phyloP scores from a whole-genome alignment of 2,797 vertebrate genomes.

The Ciconia nigra region DNA sequence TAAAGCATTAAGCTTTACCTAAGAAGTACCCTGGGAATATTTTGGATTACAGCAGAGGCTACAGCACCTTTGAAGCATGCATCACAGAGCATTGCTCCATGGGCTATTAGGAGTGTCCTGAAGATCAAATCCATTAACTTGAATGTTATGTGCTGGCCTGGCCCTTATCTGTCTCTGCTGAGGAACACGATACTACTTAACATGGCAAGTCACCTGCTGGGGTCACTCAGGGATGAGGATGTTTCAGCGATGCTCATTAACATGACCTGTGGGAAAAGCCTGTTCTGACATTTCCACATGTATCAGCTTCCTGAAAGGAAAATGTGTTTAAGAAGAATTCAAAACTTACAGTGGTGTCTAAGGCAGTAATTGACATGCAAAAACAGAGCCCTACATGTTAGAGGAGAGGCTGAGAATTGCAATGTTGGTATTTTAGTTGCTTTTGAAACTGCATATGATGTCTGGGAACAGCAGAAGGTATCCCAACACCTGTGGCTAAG shows the following conservation, averaged over 20 bases:
- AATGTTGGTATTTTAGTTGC: not conserved
- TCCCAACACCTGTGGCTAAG: not conserved
- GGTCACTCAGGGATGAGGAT: not conserved
- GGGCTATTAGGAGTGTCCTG: not conserved
- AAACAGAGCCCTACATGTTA: not conserved
- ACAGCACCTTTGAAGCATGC: not conserved
- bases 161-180: not conserved
- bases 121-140: not conserved
- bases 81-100: not conserved
- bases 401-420: not conserved
- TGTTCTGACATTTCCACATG: not conserved
- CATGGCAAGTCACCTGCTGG: not conserved
- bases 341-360: not conserved
- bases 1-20: not conserved
- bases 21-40: not conserved
- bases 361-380: not conserved
- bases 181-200: not conserved
- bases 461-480: not conserved
- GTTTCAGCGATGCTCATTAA: not conserved
- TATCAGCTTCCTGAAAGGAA: not conserved
- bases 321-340: not conserved
- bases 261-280: not conserved
- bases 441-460: not conserved
- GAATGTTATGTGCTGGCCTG: not conserved
- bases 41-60: not conserved